These are phyloP conservation scores for Plutomurus gul DNA, from an alignment of 1,140 invertebrate genomes.

Conservation along the genomic window DNA sequence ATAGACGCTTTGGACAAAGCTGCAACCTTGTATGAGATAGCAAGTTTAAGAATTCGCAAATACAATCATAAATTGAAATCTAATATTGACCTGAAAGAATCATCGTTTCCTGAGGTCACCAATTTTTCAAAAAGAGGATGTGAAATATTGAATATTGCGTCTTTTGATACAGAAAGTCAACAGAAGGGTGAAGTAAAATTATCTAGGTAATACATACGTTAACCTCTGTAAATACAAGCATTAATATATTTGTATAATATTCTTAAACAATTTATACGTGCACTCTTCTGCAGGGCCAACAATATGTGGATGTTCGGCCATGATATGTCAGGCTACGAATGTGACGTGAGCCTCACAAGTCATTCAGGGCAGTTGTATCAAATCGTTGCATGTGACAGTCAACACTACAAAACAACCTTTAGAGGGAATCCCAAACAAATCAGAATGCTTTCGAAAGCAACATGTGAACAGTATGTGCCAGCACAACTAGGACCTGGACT, in stretches of 20 bases:
- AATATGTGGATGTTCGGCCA: neutral
- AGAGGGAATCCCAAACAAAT: neutral
- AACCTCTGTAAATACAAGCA: neutral
- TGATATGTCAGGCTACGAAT: neutral
- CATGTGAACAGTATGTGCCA: neutral
- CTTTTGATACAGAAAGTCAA: neutral
- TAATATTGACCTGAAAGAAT: neutral
- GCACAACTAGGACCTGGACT: neutral
- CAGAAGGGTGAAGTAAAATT: neutral
- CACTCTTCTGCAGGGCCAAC: neutral
- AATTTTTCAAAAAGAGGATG: neutral
- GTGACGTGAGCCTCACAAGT: neutral
- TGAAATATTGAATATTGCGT: neutral
- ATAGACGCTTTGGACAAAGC: slow-evolving; percentile 25
- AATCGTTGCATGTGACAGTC: neutral
- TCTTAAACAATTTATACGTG: no score
- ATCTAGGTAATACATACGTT: neutral
- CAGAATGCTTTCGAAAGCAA: neutral
- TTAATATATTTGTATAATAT: no score
- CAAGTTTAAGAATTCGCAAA: neutral
- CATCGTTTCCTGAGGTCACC: neutral
- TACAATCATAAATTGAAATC: neutral
- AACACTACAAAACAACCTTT: neutral
- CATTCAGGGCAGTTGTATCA: neutral
- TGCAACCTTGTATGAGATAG: neutral